These are phyloP conservation scores for Sarotherodon lohbergeri DNA, from an alignment of 2,113 vertebrate genomes.

Conservation along the genomic window DNA sequence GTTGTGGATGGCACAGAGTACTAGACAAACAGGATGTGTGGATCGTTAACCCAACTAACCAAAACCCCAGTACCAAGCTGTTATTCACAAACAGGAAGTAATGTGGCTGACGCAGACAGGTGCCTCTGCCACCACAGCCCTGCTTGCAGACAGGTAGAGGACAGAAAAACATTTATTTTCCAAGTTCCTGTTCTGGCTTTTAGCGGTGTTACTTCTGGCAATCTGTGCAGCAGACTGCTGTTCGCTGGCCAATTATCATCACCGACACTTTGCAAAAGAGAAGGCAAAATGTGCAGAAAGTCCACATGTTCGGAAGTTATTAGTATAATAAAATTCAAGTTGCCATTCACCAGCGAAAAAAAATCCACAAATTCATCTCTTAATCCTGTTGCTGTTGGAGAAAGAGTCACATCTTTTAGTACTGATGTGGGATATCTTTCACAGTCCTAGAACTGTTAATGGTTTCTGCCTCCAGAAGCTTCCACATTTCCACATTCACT, in stretches of 20 bases:
- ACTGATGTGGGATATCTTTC: constrained; percentile 22
- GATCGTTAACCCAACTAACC: constrained; percentile 31
- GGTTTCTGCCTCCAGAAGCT: background rate
- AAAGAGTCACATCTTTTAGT: constrained; percentile 22
- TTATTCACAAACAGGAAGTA: constrained; percentile 72
- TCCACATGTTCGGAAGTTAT: constrained; percentile 15
- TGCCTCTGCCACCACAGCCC: constrained; percentile 26
- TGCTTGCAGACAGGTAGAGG: constrained; percentile 29
- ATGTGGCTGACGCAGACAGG: constrained; percentile 45
- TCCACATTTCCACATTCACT: constrained; percentile 13
- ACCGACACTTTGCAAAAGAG: background rate
- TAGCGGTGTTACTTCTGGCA: constrained; percentile 7
- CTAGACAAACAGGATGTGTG: constrained; percentile 68
- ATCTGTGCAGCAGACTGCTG: background rate
- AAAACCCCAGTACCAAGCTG: constrained; percentile 15
- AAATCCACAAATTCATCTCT: background rate
- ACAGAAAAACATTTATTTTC: constrained; percentile 12
- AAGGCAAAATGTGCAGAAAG: background rate
- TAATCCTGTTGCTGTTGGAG: constrained; percentile 20
- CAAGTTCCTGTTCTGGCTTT: constrained; percentile 3
- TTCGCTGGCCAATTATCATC: background rate
- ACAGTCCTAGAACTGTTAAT: constrained; percentile 4
- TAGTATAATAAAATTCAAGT: constrained; percentile 27
- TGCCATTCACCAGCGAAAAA: background rate
- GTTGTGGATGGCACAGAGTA: background rate